A percentile compares a stretch with the other conserved stretches of the same genome.
These are phyloP conservation scores for Formicarius rufipectus DNA, from an alignment of 2,113 vertebrate species.

Conservation along the genomic window DNA sequence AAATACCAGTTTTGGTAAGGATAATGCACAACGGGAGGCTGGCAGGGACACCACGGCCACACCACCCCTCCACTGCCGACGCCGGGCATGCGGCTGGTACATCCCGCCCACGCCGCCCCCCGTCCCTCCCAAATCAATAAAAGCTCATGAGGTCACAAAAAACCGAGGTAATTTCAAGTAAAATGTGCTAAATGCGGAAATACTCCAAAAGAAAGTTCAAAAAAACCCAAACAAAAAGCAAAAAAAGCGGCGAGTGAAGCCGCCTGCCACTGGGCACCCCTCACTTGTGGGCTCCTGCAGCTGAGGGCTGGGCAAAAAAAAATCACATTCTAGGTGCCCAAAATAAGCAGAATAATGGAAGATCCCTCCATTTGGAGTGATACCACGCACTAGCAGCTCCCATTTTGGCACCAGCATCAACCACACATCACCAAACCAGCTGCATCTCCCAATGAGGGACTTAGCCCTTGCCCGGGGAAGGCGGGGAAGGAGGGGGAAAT, in stretches of 20 bases:
- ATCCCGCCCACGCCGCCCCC: neutral
- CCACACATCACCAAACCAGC: neutral
- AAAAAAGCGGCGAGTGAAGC: conserved; percentile 6
- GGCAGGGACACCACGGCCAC: neutral
- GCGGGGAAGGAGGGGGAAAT: neutral
- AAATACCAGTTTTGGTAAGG: conserved; percentile 87
- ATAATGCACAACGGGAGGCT: conserved; percentile 71
- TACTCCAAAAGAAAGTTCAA: conserved; percentile 69
- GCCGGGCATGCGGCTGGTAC: neutral
- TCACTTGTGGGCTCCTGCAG: neutral
- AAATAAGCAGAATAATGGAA: neutral
- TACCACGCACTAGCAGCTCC: neutral
- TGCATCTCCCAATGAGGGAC: neutral
- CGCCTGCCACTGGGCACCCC: neutral
- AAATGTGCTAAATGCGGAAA: conserved; percentile 87
- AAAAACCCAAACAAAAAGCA: conserved; percentile 10
- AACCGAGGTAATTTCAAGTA: conserved; percentile 99
- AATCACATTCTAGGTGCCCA: neutral
- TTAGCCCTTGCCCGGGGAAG: accelerated
- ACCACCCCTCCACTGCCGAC: neutral
- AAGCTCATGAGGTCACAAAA: conserved; percentile 95
- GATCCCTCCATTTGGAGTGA: accelerated
- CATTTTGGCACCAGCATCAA: accelerated
- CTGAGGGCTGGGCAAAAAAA: conserved; percentile 21
- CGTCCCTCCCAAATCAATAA: conserved; percentile 73